A percentile compares a stretch with the other conserved stretches of the same genome.
Conservation (phyloP, 2,888 invertebrate species). For the Lithosia quadra region DNA sequence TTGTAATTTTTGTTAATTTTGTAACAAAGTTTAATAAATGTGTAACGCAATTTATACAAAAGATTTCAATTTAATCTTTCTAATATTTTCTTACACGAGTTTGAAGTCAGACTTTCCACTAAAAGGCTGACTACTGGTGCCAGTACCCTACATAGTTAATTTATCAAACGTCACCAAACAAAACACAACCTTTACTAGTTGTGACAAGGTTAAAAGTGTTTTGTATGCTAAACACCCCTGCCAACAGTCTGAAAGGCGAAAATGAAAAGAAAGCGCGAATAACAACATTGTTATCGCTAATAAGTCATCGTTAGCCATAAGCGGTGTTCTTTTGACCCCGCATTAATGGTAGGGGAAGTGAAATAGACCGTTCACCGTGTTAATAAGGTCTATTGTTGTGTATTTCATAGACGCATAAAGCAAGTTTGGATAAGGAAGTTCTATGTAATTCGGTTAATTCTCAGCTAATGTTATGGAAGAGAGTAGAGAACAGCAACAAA, state of each 20-base stretch:
- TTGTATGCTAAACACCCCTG: conserved; percentile 20
- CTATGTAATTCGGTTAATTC: conserved; percentile 25
- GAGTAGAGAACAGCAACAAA: neutral
- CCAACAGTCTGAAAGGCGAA: conserved; percentile 54
- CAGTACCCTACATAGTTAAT: conserved; percentile 48
- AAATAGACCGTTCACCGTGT: conserved; percentile 59
- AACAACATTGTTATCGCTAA: conserved; percentile 73
- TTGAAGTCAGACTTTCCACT: no score
- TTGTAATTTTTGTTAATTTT: no score
- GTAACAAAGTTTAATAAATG: no score
- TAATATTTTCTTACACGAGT: no score
- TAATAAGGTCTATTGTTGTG: conserved; percentile 58
- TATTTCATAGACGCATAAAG: conserved; percentile 32
- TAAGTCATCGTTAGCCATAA: conserved; percentile 76
- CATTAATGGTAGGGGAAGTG: conserved; percentile 59
- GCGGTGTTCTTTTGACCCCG: conserved; percentile 70
- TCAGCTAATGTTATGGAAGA: conserved; percentile 16
- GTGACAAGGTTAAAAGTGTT: conserved; percentile 26
- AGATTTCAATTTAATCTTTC: no score
- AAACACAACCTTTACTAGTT: conserved; percentile 19
- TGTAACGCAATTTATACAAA: no score
- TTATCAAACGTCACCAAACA: conserved; percentile 28
- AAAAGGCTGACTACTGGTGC: no score
- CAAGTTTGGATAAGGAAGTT: conserved; percentile 23
- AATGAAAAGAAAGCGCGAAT: conserved; percentile 62